phyloP scores from a whole-genome alignment of 2,888 invertebrate species.

The Lamellibrachia columna region DNA sequence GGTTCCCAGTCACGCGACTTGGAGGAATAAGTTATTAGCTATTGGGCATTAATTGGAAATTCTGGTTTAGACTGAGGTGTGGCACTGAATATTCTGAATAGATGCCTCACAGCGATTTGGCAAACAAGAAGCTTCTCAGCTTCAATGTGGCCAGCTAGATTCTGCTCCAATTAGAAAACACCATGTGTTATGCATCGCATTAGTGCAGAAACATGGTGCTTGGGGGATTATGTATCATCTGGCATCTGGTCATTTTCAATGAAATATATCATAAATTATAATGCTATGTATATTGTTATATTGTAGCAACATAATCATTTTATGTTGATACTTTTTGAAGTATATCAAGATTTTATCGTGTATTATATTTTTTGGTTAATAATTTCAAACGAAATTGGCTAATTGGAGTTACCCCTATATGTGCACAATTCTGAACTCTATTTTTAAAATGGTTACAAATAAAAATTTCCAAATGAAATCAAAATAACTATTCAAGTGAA shows the following conservation, averaged over 20 bases:
- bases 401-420: not conserved
- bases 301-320: too few relatives aligned
- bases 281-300: too few relatives aligned
- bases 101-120: not conserved
- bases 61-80: conserved; percentile 1
- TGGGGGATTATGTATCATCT: not conserved
- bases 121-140: not conserved
- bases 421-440: not conserved
- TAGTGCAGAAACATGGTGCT: not conserved
- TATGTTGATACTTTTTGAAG: too few relatives aligned
- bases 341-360: too few relatives aligned
- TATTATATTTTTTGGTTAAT: too few relatives aligned
- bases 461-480: not conserved
- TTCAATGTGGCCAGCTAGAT: not conserved
- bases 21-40: not conserved
- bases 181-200: not conserved
- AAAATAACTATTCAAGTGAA: not conserved
- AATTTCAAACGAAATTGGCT: not conserved
- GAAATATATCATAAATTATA: too few relatives aligned
- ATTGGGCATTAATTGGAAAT: not conserved
- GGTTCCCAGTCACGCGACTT: not conserved
- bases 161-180: not conserved
- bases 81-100: not conserved
- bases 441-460: not conserved
- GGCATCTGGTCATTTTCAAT: not conserved